Evolutionary conservation across 2,797 vertebrate genomes (phyloP).

Genomic region (Nyctalus aviator): DNA sequence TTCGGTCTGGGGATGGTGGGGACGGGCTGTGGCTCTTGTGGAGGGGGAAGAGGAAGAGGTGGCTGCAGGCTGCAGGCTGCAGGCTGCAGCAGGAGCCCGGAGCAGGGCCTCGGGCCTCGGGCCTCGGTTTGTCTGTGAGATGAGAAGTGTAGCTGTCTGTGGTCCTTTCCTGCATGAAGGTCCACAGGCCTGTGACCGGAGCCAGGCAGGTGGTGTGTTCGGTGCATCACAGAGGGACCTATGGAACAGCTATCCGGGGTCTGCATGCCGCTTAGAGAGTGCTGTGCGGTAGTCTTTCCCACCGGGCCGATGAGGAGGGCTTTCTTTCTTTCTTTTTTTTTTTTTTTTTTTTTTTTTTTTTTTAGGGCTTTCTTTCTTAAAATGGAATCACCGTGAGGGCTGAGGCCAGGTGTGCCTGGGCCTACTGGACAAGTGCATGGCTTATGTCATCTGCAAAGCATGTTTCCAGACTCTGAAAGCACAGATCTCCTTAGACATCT

Average conservation of each 20-base stretch:
- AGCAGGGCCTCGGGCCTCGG: background rate
- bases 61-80: background rate
- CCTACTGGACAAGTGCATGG: background rate
- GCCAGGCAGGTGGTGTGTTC: background rate
- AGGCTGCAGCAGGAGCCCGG: background rate
- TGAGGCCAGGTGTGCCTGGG: background rate
- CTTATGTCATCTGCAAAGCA: background rate
- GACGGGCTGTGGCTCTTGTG: background rate
- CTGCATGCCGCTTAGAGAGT: background rate
- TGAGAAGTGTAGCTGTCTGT: background rate
- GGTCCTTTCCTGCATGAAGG: conserved; percentile 1
- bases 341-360: too few relatives aligned
- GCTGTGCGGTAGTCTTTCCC: background rate
- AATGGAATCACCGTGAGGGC: background rate
- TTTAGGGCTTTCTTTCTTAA: conserved; percentile 10
- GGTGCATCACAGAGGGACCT: background rate
- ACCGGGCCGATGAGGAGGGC: background rate
- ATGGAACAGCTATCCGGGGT: background rate
- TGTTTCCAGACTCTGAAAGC: conserved; percentile 23
- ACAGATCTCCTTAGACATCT: background rate
- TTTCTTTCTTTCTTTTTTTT: too few relatives aligned
- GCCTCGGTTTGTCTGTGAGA: background rate
- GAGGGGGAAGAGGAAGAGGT: background rate
- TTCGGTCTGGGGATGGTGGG: background rate
- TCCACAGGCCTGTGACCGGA: background rate